These are phyloP conservation scores for Diceros bicornis DNA, from an alignment of 2,797 vertebrate species.

Conservation along the genomic window DNA sequence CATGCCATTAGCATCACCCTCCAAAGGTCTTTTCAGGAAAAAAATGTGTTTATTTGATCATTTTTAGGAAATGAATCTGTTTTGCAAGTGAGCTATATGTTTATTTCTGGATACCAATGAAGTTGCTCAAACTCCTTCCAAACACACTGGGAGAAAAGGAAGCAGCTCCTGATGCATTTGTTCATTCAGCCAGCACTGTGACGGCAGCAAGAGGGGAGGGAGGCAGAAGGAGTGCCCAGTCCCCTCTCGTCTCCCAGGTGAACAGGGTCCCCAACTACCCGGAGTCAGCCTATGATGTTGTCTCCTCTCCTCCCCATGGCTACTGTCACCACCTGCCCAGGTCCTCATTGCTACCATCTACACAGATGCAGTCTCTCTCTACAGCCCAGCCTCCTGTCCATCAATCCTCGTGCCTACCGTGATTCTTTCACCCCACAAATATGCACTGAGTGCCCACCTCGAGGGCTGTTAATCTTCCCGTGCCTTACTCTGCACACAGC, in stretches of 20 bases:
- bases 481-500: background rate
- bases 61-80: background rate
- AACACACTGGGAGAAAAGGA: background rate
- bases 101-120: background rate
- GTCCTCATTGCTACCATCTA: accelerated
- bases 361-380: background rate
- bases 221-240: background rate
- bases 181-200: accelerated
- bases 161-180: background rate
- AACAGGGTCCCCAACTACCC: background rate
- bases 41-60: background rate
- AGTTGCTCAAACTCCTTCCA: background rate
- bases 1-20: background rate
- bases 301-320: no score
- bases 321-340: background rate
- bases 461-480: background rate
- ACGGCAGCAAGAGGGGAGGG: no score
- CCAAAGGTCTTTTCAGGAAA: background rate
- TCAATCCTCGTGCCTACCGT: accelerated
- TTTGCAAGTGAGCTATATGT: background rate
- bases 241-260: background rate
- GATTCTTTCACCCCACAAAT: background rate
- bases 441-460: accelerated
- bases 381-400: accelerated
- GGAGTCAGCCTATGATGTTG: background rate